Base-by-base conservation (phyloP, 2,113 vertebrate genomes). In the Paramisgurnus dabryanus region DNA sequence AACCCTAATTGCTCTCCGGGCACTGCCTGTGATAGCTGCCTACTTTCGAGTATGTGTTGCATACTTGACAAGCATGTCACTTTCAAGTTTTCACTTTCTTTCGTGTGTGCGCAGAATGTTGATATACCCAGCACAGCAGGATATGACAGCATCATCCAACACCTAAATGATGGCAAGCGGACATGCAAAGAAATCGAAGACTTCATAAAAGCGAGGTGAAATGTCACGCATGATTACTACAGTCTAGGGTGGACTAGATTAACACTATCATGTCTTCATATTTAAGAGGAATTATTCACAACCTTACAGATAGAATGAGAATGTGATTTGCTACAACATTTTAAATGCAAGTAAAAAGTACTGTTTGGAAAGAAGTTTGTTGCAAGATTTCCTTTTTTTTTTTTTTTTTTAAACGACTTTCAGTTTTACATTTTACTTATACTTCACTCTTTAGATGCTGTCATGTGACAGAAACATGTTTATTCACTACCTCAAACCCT, bases 101-200 rank as follows among this genome's bases (percentile, higher is more conserved):
- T 18, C 50, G n/a, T 18, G 73, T 47, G 40, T 10, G 89, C 72
- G 61, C 92, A 99, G 97, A 95, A 89, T 74, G 47, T 87, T 0
- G 96, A 98, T 55, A 89, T 98, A 84, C 95, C 92, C 1, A 94
- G 92, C 90, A 97, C 94, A 0, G 65, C 64, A 0, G 97, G 97
- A 55, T 99, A 98, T 0, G 96, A 98, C 73, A 90, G 63, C 80
- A 95, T 99, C 83, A 89, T 97, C 81, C 96, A 95, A 12, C 96
- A 96, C 58, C 88, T 98, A 71, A 97, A 95, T 13, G 95, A 97
- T 0, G 96, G 96, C 17, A 95, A 92, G 85, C 96, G 95, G 89
- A 98, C 95, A 50, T 99, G 96, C 90, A 99, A 98, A 27, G 97
- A 99, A 84, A 94, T 97, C 69, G 97, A 99, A 86, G 97, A 99